A percentile compares a stretch with the other conserved stretches of the same genome.
Conservation (phyloP, 2,888 invertebrate genomes). For the Allacma fusca region DNA sequence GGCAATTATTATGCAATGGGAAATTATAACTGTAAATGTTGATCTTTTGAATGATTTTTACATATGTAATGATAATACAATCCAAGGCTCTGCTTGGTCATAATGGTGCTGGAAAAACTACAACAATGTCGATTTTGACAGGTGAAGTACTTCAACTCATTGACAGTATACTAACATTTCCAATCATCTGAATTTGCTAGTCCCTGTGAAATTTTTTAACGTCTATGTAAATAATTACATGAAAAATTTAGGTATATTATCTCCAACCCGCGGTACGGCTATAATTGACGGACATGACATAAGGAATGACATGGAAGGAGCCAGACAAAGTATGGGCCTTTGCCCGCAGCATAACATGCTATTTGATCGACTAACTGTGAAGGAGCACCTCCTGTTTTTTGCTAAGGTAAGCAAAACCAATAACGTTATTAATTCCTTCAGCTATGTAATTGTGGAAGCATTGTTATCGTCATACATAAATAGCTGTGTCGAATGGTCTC, state of each 20-base stretch:
- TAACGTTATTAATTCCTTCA: no score
- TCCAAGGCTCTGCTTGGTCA: constrained; percentile 82
- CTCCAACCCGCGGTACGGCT: constrained; percentile 77
- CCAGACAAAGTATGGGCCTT: constrained; percentile 80
- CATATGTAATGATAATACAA: no score
- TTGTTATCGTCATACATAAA: no score
- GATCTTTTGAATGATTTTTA: no score
- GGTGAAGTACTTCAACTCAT: constrained; percentile 63
- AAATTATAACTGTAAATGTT: no score
- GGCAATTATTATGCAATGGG: no score
- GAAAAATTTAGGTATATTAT: constrained; percentile 65
- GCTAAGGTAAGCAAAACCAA: constrained; percentile 72
- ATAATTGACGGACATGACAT: constrained; percentile 78
- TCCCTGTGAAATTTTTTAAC: no score
- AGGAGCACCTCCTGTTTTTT: constrained; percentile 86
- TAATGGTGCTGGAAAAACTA: constrained; percentile 81
- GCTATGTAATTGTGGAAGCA: background rate
- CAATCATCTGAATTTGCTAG: no score
- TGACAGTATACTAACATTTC: constrained; percentile 1
- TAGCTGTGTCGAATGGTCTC: background rate
- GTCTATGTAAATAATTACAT: no score
- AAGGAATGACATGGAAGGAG: constrained; percentile 71
- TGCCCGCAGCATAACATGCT: constrained; percentile 91
- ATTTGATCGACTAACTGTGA: constrained; percentile 82
- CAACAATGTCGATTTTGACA: constrained; percentile 76